A percentile compares a stretch with the other conserved stretches of the same genome.
Conservation (phyloP, 1,140 invertebrate genomes). For the Laodelphax striatellus region DNA sequence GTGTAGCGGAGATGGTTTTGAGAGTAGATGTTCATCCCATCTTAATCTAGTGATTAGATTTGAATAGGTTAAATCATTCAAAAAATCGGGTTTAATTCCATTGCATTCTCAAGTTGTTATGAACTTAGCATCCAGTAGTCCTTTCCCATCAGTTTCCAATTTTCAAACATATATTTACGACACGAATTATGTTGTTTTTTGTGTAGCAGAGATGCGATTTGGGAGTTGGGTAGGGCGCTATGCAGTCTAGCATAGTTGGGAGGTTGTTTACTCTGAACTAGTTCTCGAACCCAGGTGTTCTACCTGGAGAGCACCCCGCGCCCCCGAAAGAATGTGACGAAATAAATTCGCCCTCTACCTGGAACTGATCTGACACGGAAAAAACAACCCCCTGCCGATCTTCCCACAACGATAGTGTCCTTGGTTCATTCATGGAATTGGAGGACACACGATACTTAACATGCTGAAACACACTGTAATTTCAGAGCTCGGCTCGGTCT, state of each 20-base stretch:
- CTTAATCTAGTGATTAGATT: no score
- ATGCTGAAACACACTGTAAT: not conserved
- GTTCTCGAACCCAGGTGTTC: no score
- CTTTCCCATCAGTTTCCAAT: not conserved
- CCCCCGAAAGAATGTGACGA: not conserved
- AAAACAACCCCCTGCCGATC: not conserved
- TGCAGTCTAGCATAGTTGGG: not conserved
- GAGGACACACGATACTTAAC: not conserved
- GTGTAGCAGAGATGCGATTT: no score
- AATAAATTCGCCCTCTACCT: constrained; percentile 6
- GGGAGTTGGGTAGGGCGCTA: not conserved
- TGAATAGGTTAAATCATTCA: no score
- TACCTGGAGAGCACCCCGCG: no score
- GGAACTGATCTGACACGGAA: not conserved
- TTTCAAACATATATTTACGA: not conserved
- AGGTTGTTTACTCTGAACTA: not conserved
- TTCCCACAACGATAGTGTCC: not conserved
- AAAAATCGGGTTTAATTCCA: no score
- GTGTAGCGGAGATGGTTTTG: no score
- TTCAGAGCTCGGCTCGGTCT: not conserved
- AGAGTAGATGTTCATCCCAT: no score
- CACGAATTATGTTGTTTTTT: no score
- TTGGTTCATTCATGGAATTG: not conserved
- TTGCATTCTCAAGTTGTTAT: not conserved
- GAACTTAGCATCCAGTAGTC: not conserved